Evolutionary conservation across 1,140 invertebrate genomes (phyloP), one percentile per base, ranked within the genome.

Genomic region (Chrysoperla carnea): DNA sequence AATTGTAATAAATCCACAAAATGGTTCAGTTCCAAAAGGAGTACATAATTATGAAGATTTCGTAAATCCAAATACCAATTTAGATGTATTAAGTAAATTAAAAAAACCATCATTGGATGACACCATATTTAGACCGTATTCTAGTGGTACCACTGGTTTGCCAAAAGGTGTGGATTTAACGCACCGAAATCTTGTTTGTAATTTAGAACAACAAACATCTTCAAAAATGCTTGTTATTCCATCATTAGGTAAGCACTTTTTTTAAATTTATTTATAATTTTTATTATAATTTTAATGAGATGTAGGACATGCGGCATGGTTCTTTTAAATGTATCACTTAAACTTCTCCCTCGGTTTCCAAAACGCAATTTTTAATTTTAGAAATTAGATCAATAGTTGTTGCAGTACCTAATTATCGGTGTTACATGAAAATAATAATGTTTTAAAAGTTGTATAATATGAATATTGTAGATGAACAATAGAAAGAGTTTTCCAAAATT

Each of bases 141-240:
- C 86, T 0, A 90, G 85, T 56, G 88, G 88, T n/a, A 92, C 88
- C 4, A 92, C 86, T 15, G 87, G 90, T 11, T 54, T 83, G 38
- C 87, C 90, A 8, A 93, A 93, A 70, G 87, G 83, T 23, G 87
- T 91, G 0, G 73, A 85, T 63, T 54, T 89, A 1, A 79, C 80
- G 0, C 79, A 92, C 56, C 63, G 52, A 35, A 78, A 76, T 55
- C 57, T 77, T 36, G 52, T 69, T 15, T 57, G 67, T 1, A 78
- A 77, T 51, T 6, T 64, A 6, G 8, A 28, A 6, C 63, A 67
- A 56, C 11, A 37, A 37, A 35, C 31, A 2, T 35, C 8, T 12
- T 35, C 8, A 35, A 12, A 11, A 11, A 35, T 11, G 31, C 31
- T 35, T 6, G 5, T 35, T 35, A 35, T 9, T 35, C 31, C 8